A percentile compares a stretch with the other conserved stretches of the same genome.
phyloP scores from a whole-genome alignment of 2,113 vertebrate species.

The Odocoileus virginianus region DNA sequence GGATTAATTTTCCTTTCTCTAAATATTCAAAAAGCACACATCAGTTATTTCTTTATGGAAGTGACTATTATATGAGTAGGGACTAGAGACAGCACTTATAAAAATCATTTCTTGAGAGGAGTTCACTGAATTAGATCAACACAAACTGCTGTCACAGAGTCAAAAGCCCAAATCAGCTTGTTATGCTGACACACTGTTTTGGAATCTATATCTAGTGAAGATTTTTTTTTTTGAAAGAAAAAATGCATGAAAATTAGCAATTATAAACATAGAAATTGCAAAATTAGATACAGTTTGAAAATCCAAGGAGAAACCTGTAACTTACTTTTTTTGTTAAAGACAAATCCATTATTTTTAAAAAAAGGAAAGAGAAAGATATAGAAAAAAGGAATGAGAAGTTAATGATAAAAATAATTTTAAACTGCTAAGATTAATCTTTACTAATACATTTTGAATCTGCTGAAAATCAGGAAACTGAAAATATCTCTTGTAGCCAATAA shows the following conservation, averaged over 20 bases:
- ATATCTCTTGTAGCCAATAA: background rate
- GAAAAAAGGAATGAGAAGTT: background rate
- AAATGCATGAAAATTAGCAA: constrained; percentile 2
- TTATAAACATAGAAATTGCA: background rate
- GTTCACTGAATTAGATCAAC: constrained; percentile 18
- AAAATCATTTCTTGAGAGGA: constrained; percentile 3
- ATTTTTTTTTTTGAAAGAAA: constrained; percentile 1
- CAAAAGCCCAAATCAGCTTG: background rate
- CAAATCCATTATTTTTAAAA: background rate
- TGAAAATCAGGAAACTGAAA: background rate
- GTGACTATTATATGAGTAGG: background rate
- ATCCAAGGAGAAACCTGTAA: background rate
- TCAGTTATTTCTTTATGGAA: constrained; percentile 3
- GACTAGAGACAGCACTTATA: background rate
- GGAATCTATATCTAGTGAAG: background rate
- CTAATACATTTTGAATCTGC: background rate
- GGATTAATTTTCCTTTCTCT: background rate
- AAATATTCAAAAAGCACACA: constrained; percentile 15
- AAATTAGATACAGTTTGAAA: constrained; percentile 3
- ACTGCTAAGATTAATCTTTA: background rate
- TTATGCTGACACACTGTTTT: background rate
- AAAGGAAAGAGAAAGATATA: background rate
- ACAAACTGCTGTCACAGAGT: background rate
- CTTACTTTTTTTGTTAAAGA: background rate
- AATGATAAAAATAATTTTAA: constrained; percentile 11